Percentiles rank a stretch among this genome's conserved stretches.
Evolutionary conservation across 2,797 vertebrate genomes (phyloP).

Genomic region (Hoplostethus atlanticus): DNA sequence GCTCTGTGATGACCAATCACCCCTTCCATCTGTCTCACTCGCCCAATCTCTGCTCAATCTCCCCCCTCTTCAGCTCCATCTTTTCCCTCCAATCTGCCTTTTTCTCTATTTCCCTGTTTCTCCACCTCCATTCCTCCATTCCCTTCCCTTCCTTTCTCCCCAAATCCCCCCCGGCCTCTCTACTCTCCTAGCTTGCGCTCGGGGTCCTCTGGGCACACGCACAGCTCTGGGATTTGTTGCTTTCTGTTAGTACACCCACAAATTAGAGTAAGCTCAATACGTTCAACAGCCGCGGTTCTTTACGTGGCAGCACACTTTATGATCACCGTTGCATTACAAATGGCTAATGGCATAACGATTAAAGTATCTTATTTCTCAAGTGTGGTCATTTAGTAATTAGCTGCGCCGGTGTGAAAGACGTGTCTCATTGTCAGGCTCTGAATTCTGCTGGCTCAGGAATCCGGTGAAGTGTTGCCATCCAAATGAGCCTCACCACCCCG

Average conservation of each 20-base stretch:
- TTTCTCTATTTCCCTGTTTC: conserved; percentile 27
- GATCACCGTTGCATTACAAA: conserved; percentile 44
- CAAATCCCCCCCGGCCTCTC: conserved; percentile 55
- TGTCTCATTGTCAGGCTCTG: conserved; percentile 60
- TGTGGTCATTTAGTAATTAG: conserved; percentile 73
- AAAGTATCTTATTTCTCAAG: conserved; percentile 67
- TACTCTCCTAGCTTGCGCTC: conserved; percentile 45
- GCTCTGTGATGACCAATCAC: conserved; percentile 86
- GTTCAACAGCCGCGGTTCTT: conserved; percentile 21
- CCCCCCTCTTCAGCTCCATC: conserved; percentile 64
- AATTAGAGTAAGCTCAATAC: conserved; percentile 57
- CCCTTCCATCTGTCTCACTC: conserved; percentile 85
- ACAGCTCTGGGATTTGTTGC: conserved; percentile 66
- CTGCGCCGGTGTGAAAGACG: conserved; percentile 56
- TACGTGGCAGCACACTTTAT: conserved; percentile 40
- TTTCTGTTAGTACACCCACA: conserved; percentile 58
- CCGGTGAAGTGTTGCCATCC: conserved; percentile 73
- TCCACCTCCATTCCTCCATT: conserved; percentile 45
- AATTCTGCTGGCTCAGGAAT: conserved; percentile 81
- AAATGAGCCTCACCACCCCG: conserved; percentile 73
- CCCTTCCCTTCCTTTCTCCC: conserved; percentile 50
- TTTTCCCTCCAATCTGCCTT: conserved; percentile 66
- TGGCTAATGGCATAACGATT: conserved; percentile 52
- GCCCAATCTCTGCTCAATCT: conserved; percentile 72
- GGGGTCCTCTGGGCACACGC: conserved; percentile 55